phyloP scores from a whole-genome alignment of 2,888 invertebrate species.

The Bedellia somnulentella region DNA sequence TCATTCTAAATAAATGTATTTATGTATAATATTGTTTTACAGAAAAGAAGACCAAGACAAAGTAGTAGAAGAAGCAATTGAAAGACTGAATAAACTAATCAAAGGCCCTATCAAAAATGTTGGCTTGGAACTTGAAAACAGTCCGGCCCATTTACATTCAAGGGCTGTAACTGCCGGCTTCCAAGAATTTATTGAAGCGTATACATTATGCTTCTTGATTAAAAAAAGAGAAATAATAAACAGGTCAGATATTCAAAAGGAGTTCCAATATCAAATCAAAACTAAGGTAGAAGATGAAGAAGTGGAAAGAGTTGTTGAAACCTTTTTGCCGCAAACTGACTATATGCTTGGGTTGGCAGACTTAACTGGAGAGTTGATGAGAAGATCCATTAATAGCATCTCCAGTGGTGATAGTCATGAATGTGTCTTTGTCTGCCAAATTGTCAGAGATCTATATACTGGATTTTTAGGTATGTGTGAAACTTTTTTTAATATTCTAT shows the following conservation, averaged over 20 bases:
- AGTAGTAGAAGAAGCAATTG: slow-evolving; percentile 55
- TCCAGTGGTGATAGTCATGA: slow-evolving; percentile 73
- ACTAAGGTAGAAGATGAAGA: slow-evolving; percentile 14
- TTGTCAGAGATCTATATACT: slow-evolving; percentile 68
- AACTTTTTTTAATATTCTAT: slow-evolving; percentile 1
- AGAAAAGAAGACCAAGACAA: slow-evolving; percentile 33
- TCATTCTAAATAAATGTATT: too few relatives aligned
- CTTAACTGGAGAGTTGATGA: slow-evolving; percentile 89
- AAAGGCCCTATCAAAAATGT: slow-evolving; percentile 57
- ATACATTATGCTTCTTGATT: slow-evolving; percentile 74
- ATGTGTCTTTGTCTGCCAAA: slow-evolving; percentile 71
- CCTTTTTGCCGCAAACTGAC: slow-evolving; percentile 47
- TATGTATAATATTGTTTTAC: too few relatives aligned
- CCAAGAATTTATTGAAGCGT: slow-evolving; percentile 87
- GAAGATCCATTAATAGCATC: slow-evolving; percentile 81
- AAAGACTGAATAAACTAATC: slow-evolving; percentile 66
- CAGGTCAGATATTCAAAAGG: slow-evolving; percentile 59
- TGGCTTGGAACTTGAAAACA: slow-evolving; percentile 70
- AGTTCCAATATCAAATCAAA: slow-evolving; percentile 22
- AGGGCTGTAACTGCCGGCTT: slow-evolving; percentile 43
- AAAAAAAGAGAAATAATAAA: slow-evolving; percentile 60
- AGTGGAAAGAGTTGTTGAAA: slow-evolving; percentile 19
- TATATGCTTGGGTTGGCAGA: slow-evolving; percentile 82
- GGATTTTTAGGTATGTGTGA: slow-evolving; percentile 59
- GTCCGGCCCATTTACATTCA: slow-evolving; percentile 62